phyloP scores from a whole-genome alignment of 37 sponge, comb jelly and placozoan genomes.

The Amphimedon queenslandica region DNA sequence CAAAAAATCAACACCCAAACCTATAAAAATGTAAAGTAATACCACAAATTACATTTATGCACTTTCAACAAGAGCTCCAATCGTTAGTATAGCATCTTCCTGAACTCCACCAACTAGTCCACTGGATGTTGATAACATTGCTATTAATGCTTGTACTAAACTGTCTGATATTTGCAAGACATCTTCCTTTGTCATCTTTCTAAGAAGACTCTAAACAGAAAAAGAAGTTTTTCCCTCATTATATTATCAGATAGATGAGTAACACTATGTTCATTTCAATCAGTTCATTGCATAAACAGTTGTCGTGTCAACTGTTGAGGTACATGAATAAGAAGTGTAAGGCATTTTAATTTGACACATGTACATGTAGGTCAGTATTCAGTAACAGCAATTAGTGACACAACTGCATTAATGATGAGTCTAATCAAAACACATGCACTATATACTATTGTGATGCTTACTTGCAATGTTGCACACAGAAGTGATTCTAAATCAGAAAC shows the following conservation, averaged over 20 bases:
- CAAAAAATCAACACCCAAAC: conserved; percentile 56
- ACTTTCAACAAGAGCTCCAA: conserved; percentile 77
- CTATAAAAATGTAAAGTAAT: conserved; percentile 30
- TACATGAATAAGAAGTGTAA: too few species aligned
- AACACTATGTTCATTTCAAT: too few species aligned
- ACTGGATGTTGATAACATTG: conserved; percentile 59
- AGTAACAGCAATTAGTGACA: too few species aligned
- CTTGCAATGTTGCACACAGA: conserved; percentile 95
- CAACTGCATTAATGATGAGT: too few species aligned
- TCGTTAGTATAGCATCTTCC: conserved; percentile 96
- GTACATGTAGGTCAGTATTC: too few species aligned
- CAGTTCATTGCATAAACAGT: too few species aligned
- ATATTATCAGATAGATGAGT: too few species aligned
- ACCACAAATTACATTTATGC: too few species aligned
- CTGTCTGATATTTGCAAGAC: conserved; percentile 57
- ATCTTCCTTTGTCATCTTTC: conserved; percentile 78
- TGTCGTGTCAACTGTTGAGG: too few species aligned
- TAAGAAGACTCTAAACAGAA: conserved; percentile 63
- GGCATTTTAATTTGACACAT: too few species aligned
- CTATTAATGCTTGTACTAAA: conserved; percentile 76
- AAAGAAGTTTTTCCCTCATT: too few species aligned
- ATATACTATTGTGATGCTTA: not conserved
- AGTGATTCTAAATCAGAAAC: conserved; percentile 82
- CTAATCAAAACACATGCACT: not conserved
- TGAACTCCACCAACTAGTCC: conserved; percentile 76